Evolutionary conservation across 2,888 invertebrate species (phyloP).

Genomic region (Lamellibrachia columna): DNA sequence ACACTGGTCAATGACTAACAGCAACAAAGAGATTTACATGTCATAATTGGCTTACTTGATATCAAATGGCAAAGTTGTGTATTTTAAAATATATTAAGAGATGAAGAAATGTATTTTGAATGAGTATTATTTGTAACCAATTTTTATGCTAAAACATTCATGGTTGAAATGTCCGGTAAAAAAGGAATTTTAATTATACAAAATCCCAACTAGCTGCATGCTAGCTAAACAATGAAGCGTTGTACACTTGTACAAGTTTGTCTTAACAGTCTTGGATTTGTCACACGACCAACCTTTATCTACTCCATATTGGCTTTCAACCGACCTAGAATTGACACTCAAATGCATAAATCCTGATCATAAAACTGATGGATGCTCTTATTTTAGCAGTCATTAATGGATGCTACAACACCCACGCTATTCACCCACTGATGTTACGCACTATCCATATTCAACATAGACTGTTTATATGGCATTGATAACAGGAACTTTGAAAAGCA

Average conservation of each 20-base stretch:
- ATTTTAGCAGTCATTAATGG: neutral
- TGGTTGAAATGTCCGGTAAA: too few species aligned
- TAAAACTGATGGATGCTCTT: neutral
- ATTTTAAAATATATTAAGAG: neutral
- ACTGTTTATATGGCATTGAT: neutral
- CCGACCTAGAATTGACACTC: neutral
- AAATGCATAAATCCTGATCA: neutral
- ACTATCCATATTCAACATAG: neutral
- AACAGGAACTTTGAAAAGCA: neutral
- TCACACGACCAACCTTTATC: neutral
- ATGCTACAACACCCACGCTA: neutral
- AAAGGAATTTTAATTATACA: neutral
- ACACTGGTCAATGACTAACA: neutral
- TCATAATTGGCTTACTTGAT: neutral
- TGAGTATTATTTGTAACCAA: too few species aligned
- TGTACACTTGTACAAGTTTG: neutral
- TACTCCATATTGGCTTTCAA: neutral
- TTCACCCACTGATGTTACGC: neutral
- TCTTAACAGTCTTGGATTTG: neutral
- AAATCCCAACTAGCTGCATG: neutral
- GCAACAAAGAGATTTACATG: neutral
- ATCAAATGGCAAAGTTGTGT: neutral
- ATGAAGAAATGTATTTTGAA: neutral
- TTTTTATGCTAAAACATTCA: too few species aligned
- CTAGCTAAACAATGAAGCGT: neutral